These are phyloP conservation scores for Eupithecia subumbrata DNA, from an alignment of 2,888 invertebrate genomes.

Conservation along the genomic window DNA sequence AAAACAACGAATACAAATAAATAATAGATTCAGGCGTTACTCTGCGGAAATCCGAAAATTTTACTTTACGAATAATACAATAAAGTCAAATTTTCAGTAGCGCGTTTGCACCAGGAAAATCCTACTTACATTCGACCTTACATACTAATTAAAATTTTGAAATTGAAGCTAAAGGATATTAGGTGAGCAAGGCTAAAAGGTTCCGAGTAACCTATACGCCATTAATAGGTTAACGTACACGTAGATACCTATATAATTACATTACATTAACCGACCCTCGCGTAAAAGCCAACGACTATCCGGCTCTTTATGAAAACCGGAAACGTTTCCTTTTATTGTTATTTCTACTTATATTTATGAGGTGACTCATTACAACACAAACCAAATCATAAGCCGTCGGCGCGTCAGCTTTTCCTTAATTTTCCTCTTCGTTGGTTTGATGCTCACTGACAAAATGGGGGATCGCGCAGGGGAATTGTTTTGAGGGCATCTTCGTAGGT, in stretches of 20 bases:
- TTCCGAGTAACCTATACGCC: constrained; percentile 24
- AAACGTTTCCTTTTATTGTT: constrained; percentile 74
- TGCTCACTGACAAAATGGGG: constrained; percentile 29
- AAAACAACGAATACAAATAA: no score
- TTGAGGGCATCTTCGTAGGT: constrained; percentile 12
- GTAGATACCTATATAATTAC: constrained; percentile 54
- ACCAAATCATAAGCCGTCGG: constrained; percentile 31
- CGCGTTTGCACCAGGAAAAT: not conserved
- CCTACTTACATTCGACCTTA: not conserved
- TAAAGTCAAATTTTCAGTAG: not conserved
- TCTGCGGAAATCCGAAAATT: no score
- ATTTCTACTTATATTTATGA: constrained; percentile 61
- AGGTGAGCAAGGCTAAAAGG: constrained; percentile 27
- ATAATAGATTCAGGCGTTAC: no score
- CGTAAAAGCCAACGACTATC: constrained; percentile 73
- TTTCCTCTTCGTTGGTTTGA: constrained; percentile 36
- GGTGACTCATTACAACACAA: constrained; percentile 44
- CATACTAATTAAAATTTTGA: constrained; percentile 9
- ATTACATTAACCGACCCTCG: constrained; percentile 64
- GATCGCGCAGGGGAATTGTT: constrained; percentile 24
- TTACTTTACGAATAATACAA: not conserved
- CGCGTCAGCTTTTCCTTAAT: constrained; percentile 35
- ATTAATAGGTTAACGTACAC: constrained; percentile 29
- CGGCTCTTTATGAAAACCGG: constrained; percentile 64
- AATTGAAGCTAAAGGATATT: constrained; percentile 12